Evolutionary conservation across 1,140 invertebrate species (phyloP).

Genomic region (Lysiphlebus fabarum): DNA sequence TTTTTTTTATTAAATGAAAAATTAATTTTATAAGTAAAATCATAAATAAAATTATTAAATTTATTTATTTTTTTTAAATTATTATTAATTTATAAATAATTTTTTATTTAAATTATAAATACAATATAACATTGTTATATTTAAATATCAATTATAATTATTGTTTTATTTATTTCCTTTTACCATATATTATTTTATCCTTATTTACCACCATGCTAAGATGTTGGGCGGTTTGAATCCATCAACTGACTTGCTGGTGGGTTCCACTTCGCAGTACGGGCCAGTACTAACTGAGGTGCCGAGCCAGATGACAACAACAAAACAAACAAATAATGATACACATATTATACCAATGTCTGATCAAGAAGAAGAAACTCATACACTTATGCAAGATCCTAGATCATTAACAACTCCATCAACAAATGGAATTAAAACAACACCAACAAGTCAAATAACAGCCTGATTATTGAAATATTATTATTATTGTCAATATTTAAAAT

Average conservation of each 20-base stretch:
- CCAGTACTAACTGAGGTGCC: conserved; percentile 54
- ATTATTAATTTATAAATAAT: too few relatives aligned
- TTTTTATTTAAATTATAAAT: too few relatives aligned
- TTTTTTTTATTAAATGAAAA: too few relatives aligned
- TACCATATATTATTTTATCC: conserved; percentile 41
- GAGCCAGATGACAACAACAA: conserved; percentile 42
- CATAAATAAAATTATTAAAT: too few relatives aligned
- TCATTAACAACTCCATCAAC: conserved; percentile 30
- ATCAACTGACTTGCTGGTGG: conserved; percentile 57
- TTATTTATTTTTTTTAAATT: too few relatives aligned
- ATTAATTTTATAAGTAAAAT: too few relatives aligned
- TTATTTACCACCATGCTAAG: conserved; percentile 53
- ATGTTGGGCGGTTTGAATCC: conserved; percentile 58
- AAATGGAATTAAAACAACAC: conserved; percentile 25
- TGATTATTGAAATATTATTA: conserved; percentile 39
- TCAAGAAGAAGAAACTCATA: conserved; percentile 52
- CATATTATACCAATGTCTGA: conserved; percentile 47
- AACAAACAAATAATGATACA: conserved; percentile 33
- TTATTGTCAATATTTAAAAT: too few relatives aligned
- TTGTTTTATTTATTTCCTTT: conserved; percentile 9
- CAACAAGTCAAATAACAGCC: conserved; percentile 44
- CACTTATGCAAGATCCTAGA: conserved; percentile 47
- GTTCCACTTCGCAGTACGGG: conserved; percentile 57
- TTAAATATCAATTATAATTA: too few relatives aligned
- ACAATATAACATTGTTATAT: too few relatives aligned